These are phyloP conservation scores for Rhagophthalmus giganteus DNA, from an alignment of 2,888 invertebrate species.

Conservation along the genomic window DNA sequence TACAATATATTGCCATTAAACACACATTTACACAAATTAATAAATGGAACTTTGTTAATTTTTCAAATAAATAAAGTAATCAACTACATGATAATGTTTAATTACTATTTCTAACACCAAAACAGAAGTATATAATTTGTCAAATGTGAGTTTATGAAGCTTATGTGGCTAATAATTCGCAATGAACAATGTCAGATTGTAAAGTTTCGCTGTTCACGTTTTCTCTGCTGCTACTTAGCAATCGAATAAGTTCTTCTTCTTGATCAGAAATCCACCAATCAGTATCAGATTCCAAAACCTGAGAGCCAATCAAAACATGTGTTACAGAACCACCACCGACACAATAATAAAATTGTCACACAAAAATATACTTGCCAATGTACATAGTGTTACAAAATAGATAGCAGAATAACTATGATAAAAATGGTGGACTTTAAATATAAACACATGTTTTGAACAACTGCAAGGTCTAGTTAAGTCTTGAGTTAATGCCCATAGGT, in stretches of 20 bases:
- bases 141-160: too few relatives aligned
- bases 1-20: background rate
- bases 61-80: constrained; percentile 3
- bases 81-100: too few relatives aligned
- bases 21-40: constrained; percentile 1
- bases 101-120: too few relatives aligned
- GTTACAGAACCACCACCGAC: constrained; percentile 46
- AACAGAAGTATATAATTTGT: too few relatives aligned
- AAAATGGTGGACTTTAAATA: constrained; percentile 57
- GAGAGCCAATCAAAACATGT: constrained; percentile 55
- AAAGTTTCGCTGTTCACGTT: constrained; percentile 59
- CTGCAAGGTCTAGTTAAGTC: constrained; percentile 34
- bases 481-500: too few relatives aligned
- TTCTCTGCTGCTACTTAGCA: constrained; percentile 70
- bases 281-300: constrained; percentile 67
- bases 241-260: constrained; percentile 75
- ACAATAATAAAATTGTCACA: too few relatives aligned
- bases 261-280: constrained; percentile 79
- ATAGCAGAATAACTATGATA: constrained; percentile 1
- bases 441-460: constrained; percentile 51
- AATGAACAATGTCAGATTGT: constrained; percentile 54
- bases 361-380: constrained; percentile 29
- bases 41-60: background rate
- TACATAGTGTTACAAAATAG: constrained; percentile 30
- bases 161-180: constrained; percentile 36